Evolutionary conservation across 1,140 invertebrate species (phyloP).

Genomic region (Phenacoccus solenopsis): DNA sequence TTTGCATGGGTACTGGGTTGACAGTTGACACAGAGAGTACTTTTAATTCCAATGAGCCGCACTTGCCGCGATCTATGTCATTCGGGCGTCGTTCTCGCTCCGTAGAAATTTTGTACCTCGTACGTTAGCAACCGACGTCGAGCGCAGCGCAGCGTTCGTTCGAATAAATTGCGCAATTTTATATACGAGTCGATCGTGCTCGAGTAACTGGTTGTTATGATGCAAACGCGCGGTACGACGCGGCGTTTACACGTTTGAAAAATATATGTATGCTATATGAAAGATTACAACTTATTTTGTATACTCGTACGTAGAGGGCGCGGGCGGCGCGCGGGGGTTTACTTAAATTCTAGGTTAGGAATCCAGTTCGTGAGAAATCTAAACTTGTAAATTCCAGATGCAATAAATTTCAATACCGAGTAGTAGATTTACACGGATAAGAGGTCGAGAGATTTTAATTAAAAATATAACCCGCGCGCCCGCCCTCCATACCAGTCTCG

Average conservation of each 20-base stretch:
- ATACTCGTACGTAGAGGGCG: too few species aligned
- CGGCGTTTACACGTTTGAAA: background rate
- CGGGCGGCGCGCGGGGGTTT: too few species aligned
- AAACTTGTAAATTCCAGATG: constrained; percentile 2
- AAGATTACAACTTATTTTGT: background rate
- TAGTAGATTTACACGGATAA: background rate
- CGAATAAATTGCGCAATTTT: too few species aligned
- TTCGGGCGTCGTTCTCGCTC: background rate
- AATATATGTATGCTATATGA: background rate
- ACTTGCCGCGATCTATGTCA: background rate
- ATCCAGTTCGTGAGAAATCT: constrained; percentile 1
- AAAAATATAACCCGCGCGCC: background rate
- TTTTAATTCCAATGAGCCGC: background rate
- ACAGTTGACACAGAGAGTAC: too few species aligned
- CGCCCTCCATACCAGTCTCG: background rate
- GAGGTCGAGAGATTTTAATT: constrained; percentile 1
- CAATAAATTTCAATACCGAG: constrained; percentile 1
- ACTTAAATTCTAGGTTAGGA: background rate
- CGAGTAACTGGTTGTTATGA: background rate
- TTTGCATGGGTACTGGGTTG: too few species aligned
- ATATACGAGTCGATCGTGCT: background rate
- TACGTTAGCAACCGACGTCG: too few species aligned
- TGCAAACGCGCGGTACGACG: background rate
- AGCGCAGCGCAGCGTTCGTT: too few species aligned
- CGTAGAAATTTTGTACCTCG: too few species aligned